Percentiles rank a stretch among this genome's conserved stretches.
Conservation (phyloP, 2,113 vertebrate genomes). For the Salvelinus alpinus region DNA sequence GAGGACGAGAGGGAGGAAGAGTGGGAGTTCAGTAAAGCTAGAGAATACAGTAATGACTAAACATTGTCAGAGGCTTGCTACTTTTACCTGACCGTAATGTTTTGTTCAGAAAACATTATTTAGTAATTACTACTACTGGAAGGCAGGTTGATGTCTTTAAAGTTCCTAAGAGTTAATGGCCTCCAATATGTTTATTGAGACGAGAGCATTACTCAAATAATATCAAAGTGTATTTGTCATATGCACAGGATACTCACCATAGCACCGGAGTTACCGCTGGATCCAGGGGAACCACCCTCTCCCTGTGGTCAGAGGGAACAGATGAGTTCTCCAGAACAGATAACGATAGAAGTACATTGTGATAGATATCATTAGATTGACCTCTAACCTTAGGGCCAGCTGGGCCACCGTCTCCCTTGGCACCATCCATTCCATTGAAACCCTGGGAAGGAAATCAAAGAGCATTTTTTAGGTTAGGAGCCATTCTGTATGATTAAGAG, state of each 20-base stretch:
- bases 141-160: too few species aligned
- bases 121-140: too few species aligned
- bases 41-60: too few species aligned
- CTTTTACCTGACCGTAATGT: too few species aligned
- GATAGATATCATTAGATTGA: neutral
- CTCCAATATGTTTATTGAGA: too few species aligned
- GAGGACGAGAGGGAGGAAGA: constrained; percentile 11
- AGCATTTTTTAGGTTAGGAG: neutral
- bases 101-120: too few species aligned
- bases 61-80: too few species aligned
- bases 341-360: neutral
- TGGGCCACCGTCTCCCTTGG: constrained; percentile 91
- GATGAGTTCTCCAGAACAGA: neutral
- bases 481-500: neutral
- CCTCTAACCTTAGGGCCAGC: constrained; percentile 93
- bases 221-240: too few species aligned
- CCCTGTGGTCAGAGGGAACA: constrained; percentile 74
- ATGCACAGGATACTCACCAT: constrained; percentile 75
- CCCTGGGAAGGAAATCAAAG: constrained; percentile 73
- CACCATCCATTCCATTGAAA: constrained; percentile 94
- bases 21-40: neutral
- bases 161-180: too few species aligned
- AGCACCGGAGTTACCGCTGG: constrained; percentile 87
- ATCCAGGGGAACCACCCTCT: constrained; percentile 84
- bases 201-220: too few species aligned